Evolutionary conservation across 64 coral and sea anemone genomes (phyloP), one percentile per base, ranked within the genome.

Genomic region (Montipora capricornis): DNA sequence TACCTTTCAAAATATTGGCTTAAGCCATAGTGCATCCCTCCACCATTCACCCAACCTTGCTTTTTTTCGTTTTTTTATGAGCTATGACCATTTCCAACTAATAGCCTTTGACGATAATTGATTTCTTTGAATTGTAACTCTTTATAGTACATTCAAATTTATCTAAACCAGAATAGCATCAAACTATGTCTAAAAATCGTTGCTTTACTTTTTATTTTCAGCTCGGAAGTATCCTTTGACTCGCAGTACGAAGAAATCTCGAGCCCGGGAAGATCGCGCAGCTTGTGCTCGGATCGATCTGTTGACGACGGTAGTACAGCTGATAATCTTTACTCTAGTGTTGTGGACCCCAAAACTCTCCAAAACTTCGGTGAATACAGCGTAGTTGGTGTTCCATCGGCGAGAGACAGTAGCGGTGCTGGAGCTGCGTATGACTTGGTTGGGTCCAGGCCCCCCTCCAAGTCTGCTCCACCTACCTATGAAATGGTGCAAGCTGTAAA

Each of bases 401-500:
- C 2, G n/a, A 50, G n/a, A 71, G 11, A 49, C 19, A 4, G 0
- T 47, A 11, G 1, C 16, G 17, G 44, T 50, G 82, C 16, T 86
- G 82, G 3, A 49, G 71, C 47, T 20, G 66, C 10, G 44, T 86
- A 86, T 29, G 82, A 70, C 45, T 12, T 86, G 68, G 82, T 86
- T 50, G 64, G 66, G 20, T 70, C 82, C 13, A 86, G 82, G 60
- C 82, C 82, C 17, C 45, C 82, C 2, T 86, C 82, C 2, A 86
- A 86, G 22, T 86, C 82, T 17, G 82, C 82, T 5, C 82, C 82
- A 51, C 82, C 82, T 59, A 86, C 82, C 11, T 86, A 86, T 50
- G 82, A 86, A 86, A 86, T 86, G 82, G 82, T 71, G 4, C 62
- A 86, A 5, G 46, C 62, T 71, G 15, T 45, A 68, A 70, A 49